Percentiles rank a stretch among this genome's conserved stretches.
These are phyloP conservation scores for Melanargia galathea DNA, from an alignment of 2,888 invertebrate genomes.

Conservation along the genomic window DNA sequence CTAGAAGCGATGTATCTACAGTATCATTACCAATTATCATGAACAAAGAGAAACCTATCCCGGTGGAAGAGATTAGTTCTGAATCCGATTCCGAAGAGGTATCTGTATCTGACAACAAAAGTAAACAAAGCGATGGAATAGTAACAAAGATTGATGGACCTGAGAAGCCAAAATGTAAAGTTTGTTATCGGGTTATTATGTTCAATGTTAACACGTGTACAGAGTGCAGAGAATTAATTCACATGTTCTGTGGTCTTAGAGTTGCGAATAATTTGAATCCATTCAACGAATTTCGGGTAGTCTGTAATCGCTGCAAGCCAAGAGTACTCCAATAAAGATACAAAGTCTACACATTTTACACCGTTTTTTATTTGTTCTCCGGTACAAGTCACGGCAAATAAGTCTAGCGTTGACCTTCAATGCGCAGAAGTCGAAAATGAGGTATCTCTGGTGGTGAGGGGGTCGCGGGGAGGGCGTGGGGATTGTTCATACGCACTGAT, in stretches of 20 bases:
- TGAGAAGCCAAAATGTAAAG: not conserved
- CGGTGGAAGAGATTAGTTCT: not conserved
- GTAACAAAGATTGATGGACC: too few species aligned
- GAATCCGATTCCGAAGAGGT: not conserved
- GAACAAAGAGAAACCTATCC: too few species aligned
- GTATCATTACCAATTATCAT: not conserved
- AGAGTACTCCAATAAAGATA: not conserved
- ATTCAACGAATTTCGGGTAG: not conserved
- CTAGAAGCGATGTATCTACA: not conserved
- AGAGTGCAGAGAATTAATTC: not conserved
- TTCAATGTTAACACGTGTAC: not conserved
- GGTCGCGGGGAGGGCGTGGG: too few species aligned
- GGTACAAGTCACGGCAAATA: too few species aligned
- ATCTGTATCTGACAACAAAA: too few species aligned
- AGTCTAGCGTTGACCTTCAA: too few species aligned
- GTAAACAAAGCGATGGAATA: not conserved
- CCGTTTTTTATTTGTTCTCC: not conserved
- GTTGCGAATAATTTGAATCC: not conserved
- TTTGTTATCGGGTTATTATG: not conserved
- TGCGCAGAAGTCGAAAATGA: too few species aligned
- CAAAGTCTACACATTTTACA: not conserved
- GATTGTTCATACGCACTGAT: too few species aligned
- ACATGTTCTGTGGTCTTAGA: not conserved
- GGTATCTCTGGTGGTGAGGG: too few species aligned
- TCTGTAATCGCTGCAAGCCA: not conserved